Evolutionary conservation across 2,113 vertebrate species (phyloP).

Genomic region (Sitta europaea): DNA sequence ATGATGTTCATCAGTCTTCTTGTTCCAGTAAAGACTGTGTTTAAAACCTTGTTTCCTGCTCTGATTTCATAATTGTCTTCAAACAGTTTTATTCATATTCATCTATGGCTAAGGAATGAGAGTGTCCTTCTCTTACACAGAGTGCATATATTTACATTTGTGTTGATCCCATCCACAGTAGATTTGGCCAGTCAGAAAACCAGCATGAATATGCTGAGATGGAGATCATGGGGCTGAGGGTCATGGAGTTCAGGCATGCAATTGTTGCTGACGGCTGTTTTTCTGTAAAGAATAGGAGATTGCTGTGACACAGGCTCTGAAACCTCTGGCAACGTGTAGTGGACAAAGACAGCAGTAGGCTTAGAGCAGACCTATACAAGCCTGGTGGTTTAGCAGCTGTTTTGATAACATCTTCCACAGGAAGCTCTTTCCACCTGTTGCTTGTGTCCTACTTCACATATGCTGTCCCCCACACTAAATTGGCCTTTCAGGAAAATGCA

Average conservation of each 20-base stretch:
- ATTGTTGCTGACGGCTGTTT: not conserved
- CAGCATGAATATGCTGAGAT: not conserved
- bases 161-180: not conserved
- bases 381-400: not conserved
- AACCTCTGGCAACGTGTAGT: not conserved
- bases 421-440: not conserved
- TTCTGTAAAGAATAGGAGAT: not conserved
- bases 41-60: not conserved
- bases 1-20: not conserved
- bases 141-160: not conserved
- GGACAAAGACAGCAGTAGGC: not conserved
- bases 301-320: not conserved
- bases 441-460: not conserved
- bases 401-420: not conserved
- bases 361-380: not conserved
- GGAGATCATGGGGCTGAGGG: not conserved
- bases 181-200: not conserved
- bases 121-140: not conserved
- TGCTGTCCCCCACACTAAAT: not conserved
- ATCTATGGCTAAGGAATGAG: not conserved
- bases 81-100: not conserved
- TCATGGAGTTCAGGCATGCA: not conserved
- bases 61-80: not conserved
- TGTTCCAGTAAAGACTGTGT: not conserved
- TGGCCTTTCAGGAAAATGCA: not conserved